Evolutionary conservation across 2,888 invertebrate genomes (phyloP).

Genomic region (Cataglyphis rosenhaueri): DNA sequence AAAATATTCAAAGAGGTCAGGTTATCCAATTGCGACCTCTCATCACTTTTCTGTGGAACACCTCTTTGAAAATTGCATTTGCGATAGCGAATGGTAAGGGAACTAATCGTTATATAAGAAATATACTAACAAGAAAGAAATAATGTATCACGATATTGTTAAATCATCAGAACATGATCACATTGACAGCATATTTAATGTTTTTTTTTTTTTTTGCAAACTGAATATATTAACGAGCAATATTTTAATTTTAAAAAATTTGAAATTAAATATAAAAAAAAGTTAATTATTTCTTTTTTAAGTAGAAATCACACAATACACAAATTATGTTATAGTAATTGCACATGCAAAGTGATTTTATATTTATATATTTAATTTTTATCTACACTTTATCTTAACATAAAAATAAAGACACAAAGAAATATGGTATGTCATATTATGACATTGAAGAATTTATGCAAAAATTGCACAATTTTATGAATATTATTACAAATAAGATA

Average conservation of each 20-base stretch:
- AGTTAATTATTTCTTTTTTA: not conserved
- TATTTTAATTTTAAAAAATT: not conserved
- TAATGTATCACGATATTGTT: constrained; percentile 5
- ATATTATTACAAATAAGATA: not conserved
- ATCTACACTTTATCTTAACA: not conserved
- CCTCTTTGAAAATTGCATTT: constrained; percentile 45
- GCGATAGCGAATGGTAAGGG: not conserved
- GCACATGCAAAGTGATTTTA: not conserved
- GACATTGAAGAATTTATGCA: not conserved
- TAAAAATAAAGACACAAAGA: not conserved
- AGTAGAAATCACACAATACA: not conserved
- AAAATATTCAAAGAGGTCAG: constrained; percentile 31
- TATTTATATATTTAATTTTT: not conserved
- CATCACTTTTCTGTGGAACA: constrained; percentile 39
- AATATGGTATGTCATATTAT: not conserved
- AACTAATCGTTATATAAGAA: constrained; percentile 3
- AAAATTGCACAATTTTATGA: not conserved
- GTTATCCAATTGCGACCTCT: constrained; percentile 38
- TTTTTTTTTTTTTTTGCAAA: not conserved
- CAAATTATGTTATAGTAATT: not conserved
- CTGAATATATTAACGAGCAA: not conserved
- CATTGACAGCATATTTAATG: not conserved
- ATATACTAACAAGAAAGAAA: not conserved
- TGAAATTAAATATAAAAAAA: not conserved
- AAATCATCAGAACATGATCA: not conserved